Evolutionary conservation across 2,113 vertebrate genomes (phyloP).

Genomic region (Tamias sibiricus): DNA sequence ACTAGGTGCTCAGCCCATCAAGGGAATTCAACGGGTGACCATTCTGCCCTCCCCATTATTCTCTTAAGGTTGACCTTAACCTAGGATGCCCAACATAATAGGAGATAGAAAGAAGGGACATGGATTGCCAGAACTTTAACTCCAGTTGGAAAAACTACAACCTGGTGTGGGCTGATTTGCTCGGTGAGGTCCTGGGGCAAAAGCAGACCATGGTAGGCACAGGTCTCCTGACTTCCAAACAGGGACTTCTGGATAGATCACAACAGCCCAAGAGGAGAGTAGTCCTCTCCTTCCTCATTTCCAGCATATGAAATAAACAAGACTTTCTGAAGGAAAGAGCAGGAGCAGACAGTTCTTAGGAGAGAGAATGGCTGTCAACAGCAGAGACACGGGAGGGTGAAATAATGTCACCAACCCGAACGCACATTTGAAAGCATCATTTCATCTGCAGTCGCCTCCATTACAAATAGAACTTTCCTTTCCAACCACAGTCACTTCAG

Average conservation of each 20-base stretch:
- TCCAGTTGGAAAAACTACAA: neutral
- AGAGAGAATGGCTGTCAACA: neutral
- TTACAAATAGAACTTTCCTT: slow-evolving; percentile 81
- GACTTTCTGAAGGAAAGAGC: neutral
- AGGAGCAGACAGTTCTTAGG: neutral
- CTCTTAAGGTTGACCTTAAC: neutral
- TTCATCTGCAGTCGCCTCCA: slow-evolving; percentile 32
- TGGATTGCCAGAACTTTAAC: neutral
- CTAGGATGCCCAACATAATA: neutral
- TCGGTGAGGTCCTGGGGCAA: neutral
- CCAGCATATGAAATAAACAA: neutral
- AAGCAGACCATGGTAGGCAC: no score
- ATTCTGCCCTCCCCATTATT: neutral
- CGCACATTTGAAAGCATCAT: neutral
- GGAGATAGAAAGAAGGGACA: neutral
- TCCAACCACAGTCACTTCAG: slow-evolving; percentile 75
- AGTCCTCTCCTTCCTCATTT: neutral
- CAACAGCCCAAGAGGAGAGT: neutral
- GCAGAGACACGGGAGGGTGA: neutral
- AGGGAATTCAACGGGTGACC: neutral
- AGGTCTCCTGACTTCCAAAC: neutral
- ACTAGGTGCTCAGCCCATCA: neutral
- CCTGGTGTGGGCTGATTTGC: neutral
- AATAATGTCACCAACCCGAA: neutral
- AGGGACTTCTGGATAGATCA: neutral